A percentile compares a stretch with the other conserved stretches of the same genome.
These are phyloP conservation scores for Apotomis betuletana DNA, from an alignment of 2,888 invertebrate species.

Conservation along the genomic window DNA sequence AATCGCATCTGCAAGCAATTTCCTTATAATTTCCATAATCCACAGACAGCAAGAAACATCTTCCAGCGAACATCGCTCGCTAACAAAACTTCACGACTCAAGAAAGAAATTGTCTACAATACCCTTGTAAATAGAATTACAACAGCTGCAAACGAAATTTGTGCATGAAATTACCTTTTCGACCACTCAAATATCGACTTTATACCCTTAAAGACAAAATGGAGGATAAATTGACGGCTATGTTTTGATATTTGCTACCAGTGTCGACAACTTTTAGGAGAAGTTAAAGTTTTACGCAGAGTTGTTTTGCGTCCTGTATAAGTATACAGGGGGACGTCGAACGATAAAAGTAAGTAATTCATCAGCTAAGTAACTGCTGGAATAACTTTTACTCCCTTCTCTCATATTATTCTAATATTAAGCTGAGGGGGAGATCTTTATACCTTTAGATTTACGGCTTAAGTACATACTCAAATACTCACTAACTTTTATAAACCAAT, in stretches of 20 bases:
- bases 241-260: slow-evolving; percentile 47
- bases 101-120: slow-evolving; percentile 43
- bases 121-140: slow-evolving; percentile 43
- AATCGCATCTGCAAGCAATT: not conserved
- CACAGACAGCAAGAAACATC: slow-evolving; percentile 26
- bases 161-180: slow-evolving; percentile 41
- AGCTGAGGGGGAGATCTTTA: not conserved
- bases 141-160: slow-evolving; percentile 41
- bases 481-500: no score
- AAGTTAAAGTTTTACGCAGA: slow-evolving; percentile 68
- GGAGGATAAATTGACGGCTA: slow-evolving; percentile 38
- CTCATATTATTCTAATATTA: slow-evolving; percentile 12
- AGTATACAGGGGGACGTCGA: slow-evolving; percentile 50
- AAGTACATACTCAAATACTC: no score
- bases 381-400: slow-evolving; percentile 33
- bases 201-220: slow-evolving; percentile 33
- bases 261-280: slow-evolving; percentile 43
- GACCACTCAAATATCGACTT: slow-evolving; percentile 46
- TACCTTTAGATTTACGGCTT: not conserved
- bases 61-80: slow-evolving; percentile 30
- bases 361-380: slow-evolving; percentile 46
- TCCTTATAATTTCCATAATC: slow-evolving; percentile 36
- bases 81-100: slow-evolving; percentile 40
- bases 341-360: slow-evolving; percentile 57
- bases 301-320: slow-evolving; percentile 61